Evolutionary conservation across 2,888 invertebrate species (phyloP), one percentile per base, ranked within the genome.

Genomic region (Melanotus villosus): DNA sequence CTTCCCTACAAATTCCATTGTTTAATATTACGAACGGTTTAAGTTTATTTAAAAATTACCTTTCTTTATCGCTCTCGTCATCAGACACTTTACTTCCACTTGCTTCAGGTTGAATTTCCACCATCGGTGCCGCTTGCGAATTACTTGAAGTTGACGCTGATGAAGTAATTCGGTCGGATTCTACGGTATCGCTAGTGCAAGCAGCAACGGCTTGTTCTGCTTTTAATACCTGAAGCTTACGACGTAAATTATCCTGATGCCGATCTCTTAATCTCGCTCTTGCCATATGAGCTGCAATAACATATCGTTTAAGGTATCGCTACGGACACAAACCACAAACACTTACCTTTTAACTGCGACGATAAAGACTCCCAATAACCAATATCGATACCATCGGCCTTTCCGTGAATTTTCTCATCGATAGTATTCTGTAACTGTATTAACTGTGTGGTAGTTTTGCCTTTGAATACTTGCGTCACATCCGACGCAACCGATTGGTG

Each of bases 351-450:
- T 7, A 99, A 87, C 83, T 98, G 97, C n/a, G 95, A 95, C 32
- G 98, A 87, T 73, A 99, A 86, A 52, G 96, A 95, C 87, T 99
- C 99, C 99, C 99, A 99, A 85, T 98, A 99, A 47, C 96, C 96
- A 72, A 98, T 93, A 86, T 99, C 99, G 47, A 98, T 92, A 12
- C 97, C 97, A 85, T 95, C 97, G 45, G 90, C 91, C 72, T 93
- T 91, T 0, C 93, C 92, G 76, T 89, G 89, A 70, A 98, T 93
- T 87, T 98, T 98, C 12, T 87, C 87, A 84, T 95, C 94, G 79
- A 99, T 97, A 83, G 94, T 92, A 21, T 87, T 85, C 80, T 96
- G 94, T 75, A 99, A 86, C 63, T 93, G 90, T 76, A 92, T 91
- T 74, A 99, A 86, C 84, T 99, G 97, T 1, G 89, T 87, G 1